Evolutionary conservation across 2,888 invertebrate genomes (phyloP).

Genomic region (Scrobipalpa costella): DNA sequence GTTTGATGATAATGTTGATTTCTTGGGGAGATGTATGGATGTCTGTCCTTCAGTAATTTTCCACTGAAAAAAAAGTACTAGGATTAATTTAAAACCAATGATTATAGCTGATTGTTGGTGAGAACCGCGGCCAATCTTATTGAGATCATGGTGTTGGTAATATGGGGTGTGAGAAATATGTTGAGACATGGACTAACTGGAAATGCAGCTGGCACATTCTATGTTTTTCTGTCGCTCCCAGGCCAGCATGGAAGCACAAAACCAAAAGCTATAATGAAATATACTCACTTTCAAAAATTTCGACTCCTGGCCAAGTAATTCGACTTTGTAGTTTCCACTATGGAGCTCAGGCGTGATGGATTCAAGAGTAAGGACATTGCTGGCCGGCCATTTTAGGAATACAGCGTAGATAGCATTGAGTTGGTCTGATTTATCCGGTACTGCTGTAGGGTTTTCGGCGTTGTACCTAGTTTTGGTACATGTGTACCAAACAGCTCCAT

Average conservation of each 20-base stretch:
- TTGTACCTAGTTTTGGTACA: conserved; percentile 51
- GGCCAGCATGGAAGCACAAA: too few relatives aligned
- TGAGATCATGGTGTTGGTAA: too few relatives aligned
- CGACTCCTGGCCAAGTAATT: conserved; percentile 54
- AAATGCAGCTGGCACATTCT: too few relatives aligned
- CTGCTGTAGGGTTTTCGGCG: conserved; percentile 44
- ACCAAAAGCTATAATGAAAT: too few relatives aligned
- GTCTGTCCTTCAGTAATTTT: not conserved
- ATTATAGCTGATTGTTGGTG: not conserved
- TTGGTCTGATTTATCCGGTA: conserved; percentile 41
- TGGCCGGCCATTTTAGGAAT: conserved; percentile 85
- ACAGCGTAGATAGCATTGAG: conserved; percentile 83
- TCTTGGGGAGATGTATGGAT: not conserved
- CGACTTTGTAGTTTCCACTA: conserved; percentile 47
- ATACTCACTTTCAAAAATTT: conserved; percentile 24
- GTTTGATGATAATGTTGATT: not conserved
- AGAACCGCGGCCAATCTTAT: too few relatives aligned
- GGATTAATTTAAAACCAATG: not conserved
- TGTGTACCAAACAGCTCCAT: conserved; percentile 89
- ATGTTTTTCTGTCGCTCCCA: too few relatives aligned
- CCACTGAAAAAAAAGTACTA: conserved; percentile 1
- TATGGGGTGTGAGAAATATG: too few relatives aligned
- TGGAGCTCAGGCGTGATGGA: conserved; percentile 51
- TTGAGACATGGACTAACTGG: too few relatives aligned
- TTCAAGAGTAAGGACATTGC: conserved; percentile 66